Percentiles rank a stretch among this genome's conserved stretches.
Conservation (phyloP, 2,888 invertebrate species). For the Brachyptera risi region DNA sequence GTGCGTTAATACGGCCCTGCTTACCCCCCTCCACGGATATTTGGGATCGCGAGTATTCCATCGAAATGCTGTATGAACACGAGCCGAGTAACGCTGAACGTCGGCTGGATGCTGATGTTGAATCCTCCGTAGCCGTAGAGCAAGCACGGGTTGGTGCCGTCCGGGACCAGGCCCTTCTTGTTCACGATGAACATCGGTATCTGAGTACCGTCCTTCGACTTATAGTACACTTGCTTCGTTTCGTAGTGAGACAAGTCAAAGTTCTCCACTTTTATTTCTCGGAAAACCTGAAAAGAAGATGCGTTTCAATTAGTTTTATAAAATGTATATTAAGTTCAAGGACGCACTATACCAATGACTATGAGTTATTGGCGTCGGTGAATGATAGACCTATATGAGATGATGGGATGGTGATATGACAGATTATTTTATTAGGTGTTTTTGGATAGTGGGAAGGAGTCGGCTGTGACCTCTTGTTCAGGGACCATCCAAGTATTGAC, state of each 20-base stretch:
- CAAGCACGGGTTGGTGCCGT: slow-evolving; percentile 75
- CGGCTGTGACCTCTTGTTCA: too few relatives aligned
- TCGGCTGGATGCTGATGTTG: slow-evolving; percentile 86
- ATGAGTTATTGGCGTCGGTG: too few relatives aligned
- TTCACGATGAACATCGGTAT: slow-evolving; percentile 94
- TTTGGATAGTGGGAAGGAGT: too few relatives aligned
- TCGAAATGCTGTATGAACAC: slow-evolving; percentile 86
- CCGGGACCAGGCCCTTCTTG: slow-evolving; percentile 63
- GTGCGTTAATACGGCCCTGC: too few relatives aligned
- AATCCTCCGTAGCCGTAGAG: slow-evolving; percentile 98
- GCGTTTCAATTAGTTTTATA: too few relatives aligned
- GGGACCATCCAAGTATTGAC: too few relatives aligned
- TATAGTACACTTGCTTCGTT: slow-evolving; percentile 86
- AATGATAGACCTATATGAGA: too few relatives aligned
- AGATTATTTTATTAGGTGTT: too few relatives aligned
- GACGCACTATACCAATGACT: too few relatives aligned
- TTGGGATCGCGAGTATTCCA: slow-evolving; percentile 87
- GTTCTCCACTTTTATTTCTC: slow-evolving; percentile 80
- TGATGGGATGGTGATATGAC: too few relatives aligned
- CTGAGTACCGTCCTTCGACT: slow-evolving; percentile 88
- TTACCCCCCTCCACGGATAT: slow-evolving; percentile 94
- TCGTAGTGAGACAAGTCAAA: slow-evolving; percentile 75
- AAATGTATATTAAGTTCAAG: too few relatives aligned
- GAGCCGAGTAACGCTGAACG: slow-evolving; percentile 80
- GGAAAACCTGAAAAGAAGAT: slow-evolving; percentile 73